Conservation (phyloP, 2,797 vertebrate genomes). For the Pagetopsis macropterus region DNA sequence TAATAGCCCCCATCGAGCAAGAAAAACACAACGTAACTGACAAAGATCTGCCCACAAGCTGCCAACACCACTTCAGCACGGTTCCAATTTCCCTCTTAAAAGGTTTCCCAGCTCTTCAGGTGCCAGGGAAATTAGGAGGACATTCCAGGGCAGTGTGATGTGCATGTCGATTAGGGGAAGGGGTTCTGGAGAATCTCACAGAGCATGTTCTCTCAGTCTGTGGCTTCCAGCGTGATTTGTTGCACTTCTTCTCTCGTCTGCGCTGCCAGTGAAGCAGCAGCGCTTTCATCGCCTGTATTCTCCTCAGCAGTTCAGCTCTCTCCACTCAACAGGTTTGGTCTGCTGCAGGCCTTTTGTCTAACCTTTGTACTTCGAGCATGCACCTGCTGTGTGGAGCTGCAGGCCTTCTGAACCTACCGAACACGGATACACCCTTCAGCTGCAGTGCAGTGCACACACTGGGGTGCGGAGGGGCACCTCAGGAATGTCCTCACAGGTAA, state of each 20-base stretch:
- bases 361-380: slow-evolving; percentile 25
- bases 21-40: slow-evolving; percentile 47
- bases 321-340: slow-evolving; percentile 23
- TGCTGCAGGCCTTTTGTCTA: slow-evolving; percentile 25
- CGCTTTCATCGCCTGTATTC: slow-evolving; percentile 21
- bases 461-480: no score
- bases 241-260: slow-evolving; percentile 8
- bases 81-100: slow-evolving; percentile 49
- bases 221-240: slow-evolving; percentile 37
- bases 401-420: slow-evolving; percentile 28
- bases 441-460: slow-evolving; percentile 40
- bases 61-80: slow-evolving; percentile 48
- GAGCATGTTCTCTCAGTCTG: slow-evolving; percentile 32
- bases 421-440: slow-evolving; percentile 62
- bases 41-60: slow-evolving; percentile 21
- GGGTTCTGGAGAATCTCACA: slow-evolving; percentile 38
- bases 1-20: slow-evolving; percentile 50
- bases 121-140: slow-evolving; percentile 44
- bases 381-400: slow-evolving; percentile 32
- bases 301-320: slow-evolving; percentile 6
- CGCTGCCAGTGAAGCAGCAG: slow-evolving; percentile 4
- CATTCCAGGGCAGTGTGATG: slow-evolving; percentile 24
- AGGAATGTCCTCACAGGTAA: no score
- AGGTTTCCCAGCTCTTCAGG: slow-evolving; percentile 28
- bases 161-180: not conserved